Conservation (phyloP, 1,140 invertebrate species). For the Drosophila saltans region DNA sequence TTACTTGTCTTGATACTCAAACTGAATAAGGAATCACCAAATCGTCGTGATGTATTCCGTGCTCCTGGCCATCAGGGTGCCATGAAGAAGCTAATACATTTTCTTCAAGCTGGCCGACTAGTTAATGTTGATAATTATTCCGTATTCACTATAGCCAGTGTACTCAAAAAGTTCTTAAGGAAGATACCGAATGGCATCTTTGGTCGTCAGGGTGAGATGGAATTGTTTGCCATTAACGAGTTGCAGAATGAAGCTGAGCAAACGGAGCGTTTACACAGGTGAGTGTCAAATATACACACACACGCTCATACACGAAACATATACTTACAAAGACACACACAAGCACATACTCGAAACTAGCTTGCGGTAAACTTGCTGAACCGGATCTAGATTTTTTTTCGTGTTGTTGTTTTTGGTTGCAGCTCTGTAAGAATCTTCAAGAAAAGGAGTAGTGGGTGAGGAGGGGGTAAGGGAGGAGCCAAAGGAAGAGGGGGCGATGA, state of each 20-base stretch:
- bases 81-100: constrained; percentile 98
- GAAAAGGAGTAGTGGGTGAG: constrained; percentile 1
- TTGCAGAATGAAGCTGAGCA: constrained; percentile 91
- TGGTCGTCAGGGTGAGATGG: constrained; percentile 93
- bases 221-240: constrained; percentile 94
- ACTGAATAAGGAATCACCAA: constrained; percentile 96
- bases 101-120: constrained; percentile 95
- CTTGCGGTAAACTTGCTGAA: constrained; percentile 81
- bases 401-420: constrained; percentile 57
- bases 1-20: constrained; percentile 95
- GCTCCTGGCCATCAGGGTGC: constrained; percentile 97
- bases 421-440: constrained; percentile 62
- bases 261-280: constrained; percentile 96
- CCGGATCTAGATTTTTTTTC: constrained; percentile 70
- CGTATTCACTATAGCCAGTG: constrained; percentile 98
- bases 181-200: constrained; percentile 99
- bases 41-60: constrained; percentile 96
- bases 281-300: constrained; percentile 55
- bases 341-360: constrained; percentile 62
- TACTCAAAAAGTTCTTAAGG: constrained; percentile 98
- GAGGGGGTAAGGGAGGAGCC: constrained; percentile 1
- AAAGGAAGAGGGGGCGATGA: constrained; percentile 31
- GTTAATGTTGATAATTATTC: constrained; percentile 99
- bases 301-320: background rate
- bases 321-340: constrained; percentile 10